Percentiles rank a stretch among this genome's conserved stretches.
These are phyloP conservation scores for Clinocottus analis DNA, from an alignment of 2,113 vertebrate genomes.

Conservation along the genomic window DNA sequence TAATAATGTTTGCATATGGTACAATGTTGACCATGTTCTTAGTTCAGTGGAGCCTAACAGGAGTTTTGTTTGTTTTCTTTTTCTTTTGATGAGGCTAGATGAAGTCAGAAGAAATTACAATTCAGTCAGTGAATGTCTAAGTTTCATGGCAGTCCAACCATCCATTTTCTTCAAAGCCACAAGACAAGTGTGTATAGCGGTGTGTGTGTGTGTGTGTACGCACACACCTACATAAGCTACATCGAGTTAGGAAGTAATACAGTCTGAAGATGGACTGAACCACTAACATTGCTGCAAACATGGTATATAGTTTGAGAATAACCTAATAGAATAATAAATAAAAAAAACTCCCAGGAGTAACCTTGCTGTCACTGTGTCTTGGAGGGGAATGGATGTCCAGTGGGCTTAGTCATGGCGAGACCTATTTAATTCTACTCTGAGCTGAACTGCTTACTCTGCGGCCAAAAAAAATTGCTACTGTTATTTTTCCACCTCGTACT, in stretches of 20 bases:
- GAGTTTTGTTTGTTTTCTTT: too few species aligned
- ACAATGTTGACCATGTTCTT: background rate
- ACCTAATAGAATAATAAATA: conserved; percentile 4
- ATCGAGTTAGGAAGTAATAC: too few species aligned
- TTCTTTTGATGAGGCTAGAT: too few species aligned
- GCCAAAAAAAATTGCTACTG: conserved; percentile 11
- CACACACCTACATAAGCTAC: too few species aligned
- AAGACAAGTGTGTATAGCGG: background rate
- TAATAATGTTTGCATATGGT: background rate
- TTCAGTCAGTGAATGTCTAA: too few species aligned
- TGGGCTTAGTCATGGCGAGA: conserved; percentile 39
- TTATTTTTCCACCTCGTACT: background rate
- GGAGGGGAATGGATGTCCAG: conserved; percentile 8
- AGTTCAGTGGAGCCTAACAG: too few species aligned
- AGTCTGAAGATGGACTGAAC: background rate
- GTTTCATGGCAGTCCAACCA: too few species aligned
- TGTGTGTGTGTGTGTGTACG: background rate
- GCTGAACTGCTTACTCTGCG: conserved; percentile 34
- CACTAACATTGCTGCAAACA: background rate
- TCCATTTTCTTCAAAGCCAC: background rate
- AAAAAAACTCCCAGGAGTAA: conserved; percentile 1
- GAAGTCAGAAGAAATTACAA: too few species aligned
- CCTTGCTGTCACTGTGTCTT: conserved; percentile 4
- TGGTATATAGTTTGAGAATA: background rate
- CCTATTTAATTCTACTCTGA: conserved; percentile 37